Conservation (phyloP, 2,888 invertebrate genomes). For the Nemotelus nigrinus region DNA sequence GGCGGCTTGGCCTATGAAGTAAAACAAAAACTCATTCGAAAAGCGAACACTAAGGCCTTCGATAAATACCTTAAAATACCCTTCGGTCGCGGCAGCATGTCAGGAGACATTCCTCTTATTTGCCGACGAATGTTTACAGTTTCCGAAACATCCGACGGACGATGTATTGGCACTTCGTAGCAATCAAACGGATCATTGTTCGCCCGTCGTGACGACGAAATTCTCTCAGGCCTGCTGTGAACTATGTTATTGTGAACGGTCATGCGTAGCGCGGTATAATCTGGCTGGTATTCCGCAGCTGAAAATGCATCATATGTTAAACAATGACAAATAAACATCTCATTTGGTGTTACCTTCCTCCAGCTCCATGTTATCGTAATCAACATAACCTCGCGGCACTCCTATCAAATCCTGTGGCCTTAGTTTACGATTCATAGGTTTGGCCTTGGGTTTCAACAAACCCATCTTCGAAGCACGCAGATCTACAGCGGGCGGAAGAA, state of each 20-base stretch:
- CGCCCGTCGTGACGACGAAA: conserved; percentile 40
- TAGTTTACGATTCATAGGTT: background rate
- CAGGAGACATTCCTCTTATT: conserved; percentile 58
- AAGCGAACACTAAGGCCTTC: background rate
- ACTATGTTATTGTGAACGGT: conserved; percentile 59
- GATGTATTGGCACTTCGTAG: conserved; percentile 57
- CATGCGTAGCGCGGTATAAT: conserved; percentile 55
- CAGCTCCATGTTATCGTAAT: conserved; percentile 63
- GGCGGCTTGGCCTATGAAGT: conserved; percentile 44
- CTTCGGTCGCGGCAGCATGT: conserved; percentile 55
- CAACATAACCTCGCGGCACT: conserved; percentile 61
- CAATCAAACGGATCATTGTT: conserved; percentile 61
- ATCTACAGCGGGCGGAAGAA: background rate
- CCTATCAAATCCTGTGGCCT: conserved; percentile 53
- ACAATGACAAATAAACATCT: conserved; percentile 43
- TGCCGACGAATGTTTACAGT: conserved; percentile 53
- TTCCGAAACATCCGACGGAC: conserved; percentile 45
- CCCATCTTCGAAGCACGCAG: conserved; percentile 8
- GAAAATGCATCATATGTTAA: background rate
- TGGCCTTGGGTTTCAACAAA: conserved; percentile 39
- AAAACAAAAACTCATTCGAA: background rate
- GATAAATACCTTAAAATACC: conserved; percentile 52
- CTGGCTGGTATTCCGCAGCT: conserved; percentile 55
- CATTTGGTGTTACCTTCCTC: conserved; percentile 58
- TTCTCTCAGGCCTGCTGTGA: conserved; percentile 19